Percentiles rank a stretch among this genome's conserved stretches.
These are phyloP conservation scores for zebrafish (Danio rerio) DNA, from an alignment of 2,113 vertebrate species.

Conservation along the genomic window DNA sequence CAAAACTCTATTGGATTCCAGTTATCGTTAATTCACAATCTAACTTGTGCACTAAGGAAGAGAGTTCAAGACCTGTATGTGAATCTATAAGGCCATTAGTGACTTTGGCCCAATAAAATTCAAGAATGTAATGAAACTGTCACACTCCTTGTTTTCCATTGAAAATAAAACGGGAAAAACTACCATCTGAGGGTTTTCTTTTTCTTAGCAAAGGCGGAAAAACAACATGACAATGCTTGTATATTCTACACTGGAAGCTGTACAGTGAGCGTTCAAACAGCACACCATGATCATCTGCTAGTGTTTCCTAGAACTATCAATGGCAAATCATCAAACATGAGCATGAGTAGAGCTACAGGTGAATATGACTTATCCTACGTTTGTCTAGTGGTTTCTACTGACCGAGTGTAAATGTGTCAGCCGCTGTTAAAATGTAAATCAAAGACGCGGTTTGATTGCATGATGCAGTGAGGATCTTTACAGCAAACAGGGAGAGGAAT, in stretches of 20 bases:
- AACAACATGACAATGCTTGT: conserved; percentile 18
- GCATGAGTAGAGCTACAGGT: not conserved
- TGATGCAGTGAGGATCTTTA: not conserved
- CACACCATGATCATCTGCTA: conserved; percentile 30
- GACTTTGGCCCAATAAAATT: conserved; percentile 34
- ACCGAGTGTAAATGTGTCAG: conserved; percentile 26
- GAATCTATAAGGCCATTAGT: conserved; percentile 37
- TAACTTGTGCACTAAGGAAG: conserved; percentile 27
- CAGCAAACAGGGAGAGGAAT: conserved; percentile 1
- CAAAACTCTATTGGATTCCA: conserved; percentile 46
- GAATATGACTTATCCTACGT: conserved; percentile 13
- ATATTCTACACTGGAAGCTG: conserved; percentile 26
- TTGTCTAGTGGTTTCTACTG: conserved; percentile 24
- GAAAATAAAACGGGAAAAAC: not conserved
- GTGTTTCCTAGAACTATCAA: not conserved
- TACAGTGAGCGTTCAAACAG: conserved; percentile 7
- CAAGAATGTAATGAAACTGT: conserved; percentile 15
- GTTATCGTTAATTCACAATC: conserved; percentile 23
- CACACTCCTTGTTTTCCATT: conserved; percentile 6
- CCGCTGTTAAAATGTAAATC: not conserved
- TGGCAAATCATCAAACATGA: not conserved
- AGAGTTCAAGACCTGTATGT: conserved; percentile 20
- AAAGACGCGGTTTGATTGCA: conserved; percentile 3
- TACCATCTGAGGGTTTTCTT: not conserved
- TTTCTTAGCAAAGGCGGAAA: conserved; percentile 13